These are phyloP conservation scores for Hybognathus amarus DNA, from an alignment of 2,797 vertebrate genomes.

Conservation along the genomic window DNA sequence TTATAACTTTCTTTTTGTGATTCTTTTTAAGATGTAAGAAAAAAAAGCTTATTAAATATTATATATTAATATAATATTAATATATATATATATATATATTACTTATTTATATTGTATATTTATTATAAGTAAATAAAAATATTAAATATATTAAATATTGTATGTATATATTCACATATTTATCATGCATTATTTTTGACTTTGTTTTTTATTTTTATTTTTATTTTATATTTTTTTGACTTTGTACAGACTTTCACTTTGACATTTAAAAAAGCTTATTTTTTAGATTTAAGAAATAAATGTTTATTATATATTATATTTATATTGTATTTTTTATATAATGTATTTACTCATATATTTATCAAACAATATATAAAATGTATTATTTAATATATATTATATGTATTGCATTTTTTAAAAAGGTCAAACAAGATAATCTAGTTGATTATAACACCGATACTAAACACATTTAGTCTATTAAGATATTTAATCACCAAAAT, in stretches of 20 bases:
- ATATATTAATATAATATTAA: too few species aligned
- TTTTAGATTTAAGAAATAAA: not conserved
- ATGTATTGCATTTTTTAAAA: not conserved
- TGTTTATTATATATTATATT: not conserved
- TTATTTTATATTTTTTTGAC: too few species aligned
- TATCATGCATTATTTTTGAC: too few species aligned
- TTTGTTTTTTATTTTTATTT: too few species aligned
- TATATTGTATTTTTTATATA: not conserved
- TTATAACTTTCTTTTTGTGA: too few species aligned
- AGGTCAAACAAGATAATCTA: not conserved
- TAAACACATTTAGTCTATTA: not conserved
- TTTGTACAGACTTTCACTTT: not conserved
- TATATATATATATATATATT: too few species aligned
- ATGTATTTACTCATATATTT: not conserved
- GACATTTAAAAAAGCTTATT: not conserved
- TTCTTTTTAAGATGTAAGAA: too few species aligned
- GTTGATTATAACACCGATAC: not conserved
- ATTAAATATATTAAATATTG: too few species aligned
- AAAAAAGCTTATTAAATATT: too few species aligned
- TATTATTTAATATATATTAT: not conserved
- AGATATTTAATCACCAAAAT: not conserved
- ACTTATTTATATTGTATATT: too few species aligned
- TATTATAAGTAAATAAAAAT: too few species aligned
- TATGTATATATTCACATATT: too few species aligned
- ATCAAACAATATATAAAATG: not conserved